Percentiles rank a stretch among this genome's conserved stretches.
phyloP scores from a whole-genome alignment of 2,797 vertebrate species.

The Chaetophractus vellerosus region DNA sequence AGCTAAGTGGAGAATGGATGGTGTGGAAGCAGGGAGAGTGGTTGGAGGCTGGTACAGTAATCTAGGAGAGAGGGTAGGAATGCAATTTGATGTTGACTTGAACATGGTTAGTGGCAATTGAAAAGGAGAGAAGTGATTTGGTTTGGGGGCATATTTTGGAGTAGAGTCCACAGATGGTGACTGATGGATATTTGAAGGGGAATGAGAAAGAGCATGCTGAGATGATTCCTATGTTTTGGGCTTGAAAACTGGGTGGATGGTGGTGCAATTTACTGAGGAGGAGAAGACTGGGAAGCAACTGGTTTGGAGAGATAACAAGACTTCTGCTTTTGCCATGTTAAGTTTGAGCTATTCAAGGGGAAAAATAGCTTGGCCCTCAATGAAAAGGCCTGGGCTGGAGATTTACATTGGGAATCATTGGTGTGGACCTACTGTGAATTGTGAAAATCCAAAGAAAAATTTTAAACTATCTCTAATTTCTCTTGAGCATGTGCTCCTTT shows the following conservation, averaged over 20 bases:
- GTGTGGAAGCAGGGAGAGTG: neutral
- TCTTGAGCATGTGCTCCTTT: slow-evolving; percentile 38
- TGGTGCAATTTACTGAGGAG: neutral
- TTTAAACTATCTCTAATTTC: slow-evolving; percentile 52
- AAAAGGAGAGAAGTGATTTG: neutral
- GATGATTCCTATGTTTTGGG: neutral
- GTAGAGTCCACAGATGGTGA: neutral
- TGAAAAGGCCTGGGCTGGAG: neutral
- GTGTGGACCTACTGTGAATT: neutral
- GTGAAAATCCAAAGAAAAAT: slow-evolving; percentile 52
- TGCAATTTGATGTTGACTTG: neutral
- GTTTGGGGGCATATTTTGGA: neutral
- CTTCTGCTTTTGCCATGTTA: slow-evolving; percentile 22
- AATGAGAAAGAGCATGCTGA: neutral
- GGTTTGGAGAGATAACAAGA: neutral
- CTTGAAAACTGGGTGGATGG: neutral
- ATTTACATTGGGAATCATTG: neutral
- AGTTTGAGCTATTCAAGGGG: neutral
- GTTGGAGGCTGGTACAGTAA: neutral
- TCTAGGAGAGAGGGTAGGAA: neutral
- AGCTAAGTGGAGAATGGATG: neutral
- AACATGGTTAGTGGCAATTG: neutral
- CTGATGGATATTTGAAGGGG: neutral
- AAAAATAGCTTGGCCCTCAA: neutral
- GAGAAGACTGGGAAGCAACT: neutral